Evolutionary conservation across 2,888 invertebrate genomes (phyloP).

Genomic region (Aporophyla lueneburgensis): DNA sequence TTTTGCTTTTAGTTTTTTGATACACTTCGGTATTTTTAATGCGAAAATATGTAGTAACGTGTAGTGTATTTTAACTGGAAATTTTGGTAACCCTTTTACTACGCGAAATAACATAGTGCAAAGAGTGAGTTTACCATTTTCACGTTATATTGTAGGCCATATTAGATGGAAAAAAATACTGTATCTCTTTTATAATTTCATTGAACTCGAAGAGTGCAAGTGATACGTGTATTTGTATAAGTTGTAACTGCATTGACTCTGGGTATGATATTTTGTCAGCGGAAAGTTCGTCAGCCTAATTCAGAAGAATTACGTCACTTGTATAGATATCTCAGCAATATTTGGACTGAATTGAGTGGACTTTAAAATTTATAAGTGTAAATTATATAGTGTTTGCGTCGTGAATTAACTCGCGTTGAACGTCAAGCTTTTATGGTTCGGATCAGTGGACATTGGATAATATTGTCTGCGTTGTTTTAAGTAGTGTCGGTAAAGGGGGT

Average conservation of each 20-base stretch:
- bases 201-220: neutral
- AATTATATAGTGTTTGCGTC: conserved; percentile 25
- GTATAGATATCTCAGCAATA: conserved; percentile 10
- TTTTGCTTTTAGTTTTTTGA: neutral
- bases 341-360: conserved; percentile 50
- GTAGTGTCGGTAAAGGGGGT: conserved; percentile 14
- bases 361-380: conserved; percentile 44
- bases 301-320: conserved; percentile 12
- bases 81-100: conserved; percentile 37
- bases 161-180: neutral
- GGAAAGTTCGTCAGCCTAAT: conserved; percentile 37
- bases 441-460: conserved; percentile 17
- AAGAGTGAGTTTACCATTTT: conserved; percentile 36
- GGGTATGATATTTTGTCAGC: neutral
- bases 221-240: neutral
- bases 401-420: conserved; percentile 8
- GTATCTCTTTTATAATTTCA: neutral
- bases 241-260: neutral
- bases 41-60: conserved; percentile 44
- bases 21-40: conserved; percentile 54
- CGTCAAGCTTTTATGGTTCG: conserved; percentile 24
- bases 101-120: conserved; percentile 39
- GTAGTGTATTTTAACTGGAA: conserved; percentile 20
- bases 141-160: neutral
- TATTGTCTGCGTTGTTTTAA: conserved; percentile 18